These are phyloP conservation scores for Hystrix brachyura DNA, from an alignment of 2,113 vertebrate species.

Conservation along the genomic window DNA sequence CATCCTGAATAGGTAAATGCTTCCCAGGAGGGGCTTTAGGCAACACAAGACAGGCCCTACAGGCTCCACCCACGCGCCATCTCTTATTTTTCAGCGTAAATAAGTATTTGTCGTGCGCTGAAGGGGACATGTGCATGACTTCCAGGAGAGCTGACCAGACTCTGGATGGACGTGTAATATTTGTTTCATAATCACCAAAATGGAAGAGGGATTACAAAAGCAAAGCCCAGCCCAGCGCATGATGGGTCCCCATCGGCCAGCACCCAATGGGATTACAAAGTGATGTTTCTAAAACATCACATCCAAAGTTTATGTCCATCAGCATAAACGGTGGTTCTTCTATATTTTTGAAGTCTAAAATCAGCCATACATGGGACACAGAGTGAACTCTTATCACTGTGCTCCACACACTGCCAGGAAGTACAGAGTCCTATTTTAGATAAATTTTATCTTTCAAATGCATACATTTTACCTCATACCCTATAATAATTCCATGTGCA, in stretches of 20 bases:
- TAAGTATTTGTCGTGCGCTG: neutral
- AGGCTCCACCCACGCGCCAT: neutral
- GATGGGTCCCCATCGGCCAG: too few species aligned
- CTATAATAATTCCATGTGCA: neutral
- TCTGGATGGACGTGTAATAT: neutral
- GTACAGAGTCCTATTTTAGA: neutral
- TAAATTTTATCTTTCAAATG: constrained; percentile 1
- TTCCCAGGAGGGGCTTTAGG: neutral
- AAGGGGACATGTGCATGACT: neutral
- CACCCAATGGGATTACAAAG: too few species aligned
- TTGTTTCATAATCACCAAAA: neutral
- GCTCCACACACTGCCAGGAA: neutral
- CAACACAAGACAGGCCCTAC: neutral
- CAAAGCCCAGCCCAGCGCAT: too few species aligned
- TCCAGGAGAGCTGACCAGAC: neutral
- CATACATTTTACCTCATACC: neutral
- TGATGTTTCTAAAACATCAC: neutral
- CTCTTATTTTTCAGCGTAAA: neutral
- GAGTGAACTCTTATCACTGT: neutral
- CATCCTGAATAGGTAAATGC: neutral
- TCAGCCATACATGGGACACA: neutral
- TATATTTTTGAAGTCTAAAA: neutral
- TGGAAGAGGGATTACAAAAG: neutral
- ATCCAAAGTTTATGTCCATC: neutral
- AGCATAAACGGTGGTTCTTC: neutral